phyloP scores from a whole-genome alignment of 2,797 vertebrate species.

The Lutjanus campechanus region DNA sequence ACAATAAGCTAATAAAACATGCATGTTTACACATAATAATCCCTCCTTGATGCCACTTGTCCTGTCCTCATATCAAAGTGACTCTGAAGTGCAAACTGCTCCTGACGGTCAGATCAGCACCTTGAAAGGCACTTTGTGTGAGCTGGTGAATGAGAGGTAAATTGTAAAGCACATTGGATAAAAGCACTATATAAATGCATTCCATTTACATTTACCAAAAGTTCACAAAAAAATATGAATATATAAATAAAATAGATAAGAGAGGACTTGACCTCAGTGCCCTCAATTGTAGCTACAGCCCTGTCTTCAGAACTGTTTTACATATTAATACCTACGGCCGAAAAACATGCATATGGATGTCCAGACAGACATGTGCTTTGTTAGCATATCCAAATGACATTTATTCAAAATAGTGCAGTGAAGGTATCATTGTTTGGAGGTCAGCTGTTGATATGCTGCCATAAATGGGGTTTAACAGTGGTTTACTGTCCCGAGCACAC shows the following conservation, averaged over 20 bases:
- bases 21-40: no score
- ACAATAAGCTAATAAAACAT: not conserved
- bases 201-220: not conserved
- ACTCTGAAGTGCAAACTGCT: not conserved
- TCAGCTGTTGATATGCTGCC: slow-evolving; percentile 20
- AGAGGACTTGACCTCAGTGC: not conserved
- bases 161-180: not conserved
- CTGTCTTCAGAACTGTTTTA: slow-evolving; percentile 1
- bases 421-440: slow-evolving; percentile 17
- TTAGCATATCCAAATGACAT: slow-evolving; percentile 18
- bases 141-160: not conserved
- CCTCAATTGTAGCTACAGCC: not conserved
- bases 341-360: not conserved
- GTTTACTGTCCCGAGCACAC: slow-evolving; percentile 18
- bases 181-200: not conserved
- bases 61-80: not conserved
- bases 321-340: not conserved
- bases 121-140: not conserved
- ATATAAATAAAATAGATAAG: not conserved
- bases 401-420: slow-evolving; percentile 11
- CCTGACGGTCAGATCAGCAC: not conserved
- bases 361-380: not conserved
- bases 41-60: not conserved
- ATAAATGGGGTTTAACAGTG: slow-evolving; percentile 40
- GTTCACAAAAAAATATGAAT: not conserved